phyloP scores from a whole-genome alignment of 1,140 invertebrate species.

The Lethrus apterus region DNA sequence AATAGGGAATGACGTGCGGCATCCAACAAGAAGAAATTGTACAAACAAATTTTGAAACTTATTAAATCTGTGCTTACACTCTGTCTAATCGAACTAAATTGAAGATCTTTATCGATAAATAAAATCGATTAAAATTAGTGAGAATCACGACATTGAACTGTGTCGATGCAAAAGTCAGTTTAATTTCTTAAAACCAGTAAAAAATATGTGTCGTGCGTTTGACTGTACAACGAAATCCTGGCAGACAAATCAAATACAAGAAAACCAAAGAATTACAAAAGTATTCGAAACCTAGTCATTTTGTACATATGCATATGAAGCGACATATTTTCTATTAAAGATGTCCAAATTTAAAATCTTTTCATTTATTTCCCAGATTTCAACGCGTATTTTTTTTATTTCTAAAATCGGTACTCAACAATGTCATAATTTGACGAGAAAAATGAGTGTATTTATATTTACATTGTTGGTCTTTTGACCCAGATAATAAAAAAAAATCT shows the following conservation, averaged over 20 bases:
- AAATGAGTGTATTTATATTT: too few relatives aligned
- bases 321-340: constrained; percentile 9
- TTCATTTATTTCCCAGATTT: neutral
- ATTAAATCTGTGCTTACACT: too few relatives aligned
- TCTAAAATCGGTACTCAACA: neutral
- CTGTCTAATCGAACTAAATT: too few relatives aligned
- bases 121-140: too few relatives aligned
- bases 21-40: too few relatives aligned
- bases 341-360: neutral
- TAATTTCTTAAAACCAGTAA: neutral
- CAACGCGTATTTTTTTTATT: neutral
- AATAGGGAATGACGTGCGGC: too few relatives aligned
- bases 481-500: neutral
- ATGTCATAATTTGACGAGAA: neutral
- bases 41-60: too few relatives aligned
- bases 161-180: neutral
- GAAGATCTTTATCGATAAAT: too few relatives aligned
- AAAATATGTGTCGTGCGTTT: too few relatives aligned
- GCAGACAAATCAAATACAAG: constrained; percentile 7
- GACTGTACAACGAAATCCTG: too few relatives aligned
- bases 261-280: neutral
- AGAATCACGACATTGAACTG: neutral
- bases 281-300: constrained; percentile 18
- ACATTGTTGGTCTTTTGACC: too few relatives aligned
- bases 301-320: constrained; percentile 3